phyloP scores from a whole-genome alignment of 2,888 invertebrate species.

The Cerastoderma edule region DNA sequence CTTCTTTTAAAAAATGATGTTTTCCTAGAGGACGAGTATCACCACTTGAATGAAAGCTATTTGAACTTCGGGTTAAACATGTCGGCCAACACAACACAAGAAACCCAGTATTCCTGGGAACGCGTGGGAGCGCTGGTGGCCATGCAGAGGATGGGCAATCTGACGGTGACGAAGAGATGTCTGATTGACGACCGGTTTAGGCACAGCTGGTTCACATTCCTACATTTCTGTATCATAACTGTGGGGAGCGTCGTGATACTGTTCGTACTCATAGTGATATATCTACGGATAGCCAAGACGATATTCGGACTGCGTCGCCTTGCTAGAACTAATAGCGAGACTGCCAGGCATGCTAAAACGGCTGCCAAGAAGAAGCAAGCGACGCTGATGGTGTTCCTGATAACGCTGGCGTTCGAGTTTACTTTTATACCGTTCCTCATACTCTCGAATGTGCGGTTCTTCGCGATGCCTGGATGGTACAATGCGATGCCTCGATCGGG shows the following conservation, averaged over 20 bases:
- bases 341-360: constrained; percentile 9
- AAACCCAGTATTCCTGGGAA: not conserved
- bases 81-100: not conserved
- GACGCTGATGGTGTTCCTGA: constrained; percentile 68
- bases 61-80: constrained; percentile 2
- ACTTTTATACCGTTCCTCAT: constrained; percentile 71
- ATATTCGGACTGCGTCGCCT: constrained; percentile 31
- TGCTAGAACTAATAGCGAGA: constrained; percentile 14
- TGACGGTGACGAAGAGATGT: constrained; percentile 39
- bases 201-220: constrained; percentile 43
- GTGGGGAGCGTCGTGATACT: constrained; percentile 38
- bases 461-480: constrained; percentile 53
- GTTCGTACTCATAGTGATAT: constrained; percentile 39
- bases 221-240: constrained; percentile 49
- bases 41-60: constrained; percentile 14
- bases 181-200: constrained; percentile 43
- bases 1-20: constrained; percentile 11
- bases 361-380: constrained; percentile 42
- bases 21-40: constrained; percentile 9
- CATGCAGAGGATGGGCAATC: constrained; percentile 1
- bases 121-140: not conserved
- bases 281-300: constrained; percentile 45
- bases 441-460: constrained; percentile 64
- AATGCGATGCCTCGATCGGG: constrained; percentile 44
- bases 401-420: constrained; percentile 70